Conservation (phyloP, 2,888 invertebrate species). For the Hypolimnas misippus region DNA sequence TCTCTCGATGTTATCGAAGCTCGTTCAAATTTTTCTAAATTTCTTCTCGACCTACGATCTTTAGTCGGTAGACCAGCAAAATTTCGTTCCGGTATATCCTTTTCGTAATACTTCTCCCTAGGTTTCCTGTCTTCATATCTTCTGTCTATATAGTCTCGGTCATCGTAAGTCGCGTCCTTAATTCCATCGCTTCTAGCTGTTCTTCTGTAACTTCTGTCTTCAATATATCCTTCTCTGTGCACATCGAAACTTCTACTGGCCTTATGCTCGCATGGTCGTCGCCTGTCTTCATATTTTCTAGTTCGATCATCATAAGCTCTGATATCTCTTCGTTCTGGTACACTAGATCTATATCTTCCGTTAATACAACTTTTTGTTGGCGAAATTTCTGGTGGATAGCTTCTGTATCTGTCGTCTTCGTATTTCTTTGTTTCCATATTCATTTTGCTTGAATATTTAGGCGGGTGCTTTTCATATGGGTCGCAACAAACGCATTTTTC, state of each 20-base stretch:
- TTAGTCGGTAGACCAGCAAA: constrained; percentile 49
- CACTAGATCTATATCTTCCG: constrained; percentile 50
- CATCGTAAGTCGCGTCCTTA: constrained; percentile 57
- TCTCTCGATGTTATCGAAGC: constrained; percentile 67
- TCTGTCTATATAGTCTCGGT: constrained; percentile 47
- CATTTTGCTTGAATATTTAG: constrained; percentile 59
- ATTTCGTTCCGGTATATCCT: constrained; percentile 46
- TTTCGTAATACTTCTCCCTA: constrained; percentile 58
- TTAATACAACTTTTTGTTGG: constrained; percentile 56
- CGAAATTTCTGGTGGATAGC: constrained; percentile 52
- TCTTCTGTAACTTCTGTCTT: constrained; percentile 54
- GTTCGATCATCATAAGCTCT: constrained; percentile 54
- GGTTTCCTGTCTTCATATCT: constrained; percentile 51
- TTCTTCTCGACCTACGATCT: constrained; percentile 55
- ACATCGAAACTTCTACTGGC: constrained; percentile 70
- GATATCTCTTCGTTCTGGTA: constrained; percentile 49
- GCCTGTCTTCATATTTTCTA: constrained; percentile 57
- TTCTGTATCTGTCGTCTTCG: constrained; percentile 52
- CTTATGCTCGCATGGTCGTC: constrained; percentile 61
- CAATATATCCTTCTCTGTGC: constrained; percentile 55
- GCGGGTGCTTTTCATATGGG: constrained; percentile 52
- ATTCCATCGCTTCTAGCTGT: constrained; percentile 61
- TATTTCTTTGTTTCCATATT: constrained; percentile 52
- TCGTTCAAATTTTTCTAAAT: constrained; percentile 63
- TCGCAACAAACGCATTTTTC: constrained; percentile 53